Base-by-base conservation (phyloP, 2,113 vertebrate genomes). In the Romanogobio albipinnatus region DNA sequence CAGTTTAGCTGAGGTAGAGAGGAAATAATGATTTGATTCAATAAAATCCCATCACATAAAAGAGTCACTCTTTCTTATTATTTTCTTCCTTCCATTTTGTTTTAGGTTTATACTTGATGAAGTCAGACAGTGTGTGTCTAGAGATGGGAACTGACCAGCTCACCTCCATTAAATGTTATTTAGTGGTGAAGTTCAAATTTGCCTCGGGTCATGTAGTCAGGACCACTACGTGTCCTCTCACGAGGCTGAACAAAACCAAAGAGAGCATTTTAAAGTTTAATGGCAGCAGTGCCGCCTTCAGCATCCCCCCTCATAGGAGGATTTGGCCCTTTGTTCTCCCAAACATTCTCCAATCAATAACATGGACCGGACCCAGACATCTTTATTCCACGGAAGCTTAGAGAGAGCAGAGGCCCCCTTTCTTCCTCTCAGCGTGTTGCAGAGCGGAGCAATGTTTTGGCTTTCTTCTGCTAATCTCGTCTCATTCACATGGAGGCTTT, bases 321-420 rank as follows among this genome's bases (percentile, higher is more conserved):
- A 89, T 92, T 91, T 90, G 91, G 91, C 81, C 86, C 90, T 92
- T 93, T 95, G 90, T 92, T 93, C 90, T 86, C 86, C 62, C 77
- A 11, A 82, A 88, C 88, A 88, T 86, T 84, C 45, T 43, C 74
- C 74, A 76, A 93, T 93, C 92, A 91, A 92, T 92, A 93, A 91
- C 85, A 68, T 76, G 47, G 83, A 90, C 80, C 59, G 43, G 76
- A 66, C 78, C 84, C 89, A 89, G 91, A 93, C 91, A 87, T 91
- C 91, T 93, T 92, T 91, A 93, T 93, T 91, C 84, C 17, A 80
- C 87, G 87, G 90, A 83, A 77, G 75, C 86, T 88, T 91, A 3
- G 64, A 87, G 75, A 87, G 68, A 91, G 86, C 62, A 76, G 62
- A 88, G 78, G 47, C 85, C 76, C 83, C 88, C 80, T 70, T 87